Evolutionary conservation across 2,888 invertebrate genomes (phyloP).

Genomic region (Calliopum simillimum): DNA sequence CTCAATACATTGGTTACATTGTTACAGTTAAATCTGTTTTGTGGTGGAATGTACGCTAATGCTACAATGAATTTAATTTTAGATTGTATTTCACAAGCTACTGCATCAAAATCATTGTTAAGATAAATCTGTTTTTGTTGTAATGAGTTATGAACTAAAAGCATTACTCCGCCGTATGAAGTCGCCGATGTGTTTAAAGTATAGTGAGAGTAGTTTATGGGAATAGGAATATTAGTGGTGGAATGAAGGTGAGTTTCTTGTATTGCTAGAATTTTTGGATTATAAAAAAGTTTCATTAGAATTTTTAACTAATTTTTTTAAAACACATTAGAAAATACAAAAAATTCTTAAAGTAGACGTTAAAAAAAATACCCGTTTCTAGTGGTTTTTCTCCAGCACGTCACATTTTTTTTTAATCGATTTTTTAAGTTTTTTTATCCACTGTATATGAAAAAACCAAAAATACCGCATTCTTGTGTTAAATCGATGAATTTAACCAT

Average conservation of each 20-base stretch:
- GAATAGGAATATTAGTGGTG: conserved; percentile 22
- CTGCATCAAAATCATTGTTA: conserved; percentile 34
- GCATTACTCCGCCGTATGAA: conserved; percentile 30
- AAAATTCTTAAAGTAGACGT: too few relatives aligned
- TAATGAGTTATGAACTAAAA: conserved; percentile 38
- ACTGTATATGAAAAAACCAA: too few relatives aligned
- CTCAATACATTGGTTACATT: conserved; percentile 28
- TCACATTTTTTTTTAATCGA: too few relatives aligned
- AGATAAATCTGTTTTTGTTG: conserved; percentile 30
- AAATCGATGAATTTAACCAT: too few relatives aligned
- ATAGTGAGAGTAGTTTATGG: conserved; percentile 34
- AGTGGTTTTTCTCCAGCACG: too few relatives aligned
- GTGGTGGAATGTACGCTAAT: conserved; percentile 35
- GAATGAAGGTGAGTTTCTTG: conserved; percentile 42
- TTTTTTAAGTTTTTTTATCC: too few relatives aligned
- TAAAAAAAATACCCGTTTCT: too few relatives aligned
- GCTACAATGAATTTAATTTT: conserved; percentile 39
- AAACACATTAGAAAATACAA: too few relatives aligned
- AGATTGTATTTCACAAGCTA: conserved; percentile 23
- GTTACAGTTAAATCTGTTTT: not conserved
- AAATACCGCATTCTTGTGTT: too few relatives aligned
- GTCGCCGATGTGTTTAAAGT: conserved; percentile 18
- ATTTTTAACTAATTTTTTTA: too few relatives aligned
- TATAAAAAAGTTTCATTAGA: conserved; percentile 28
- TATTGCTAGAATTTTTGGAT: conserved; percentile 35